Evolutionary conservation across 2,797 vertebrate genomes (phyloP), one percentile per base, ranked within the genome.

Genomic region (Diglossa cyanea): DNA sequence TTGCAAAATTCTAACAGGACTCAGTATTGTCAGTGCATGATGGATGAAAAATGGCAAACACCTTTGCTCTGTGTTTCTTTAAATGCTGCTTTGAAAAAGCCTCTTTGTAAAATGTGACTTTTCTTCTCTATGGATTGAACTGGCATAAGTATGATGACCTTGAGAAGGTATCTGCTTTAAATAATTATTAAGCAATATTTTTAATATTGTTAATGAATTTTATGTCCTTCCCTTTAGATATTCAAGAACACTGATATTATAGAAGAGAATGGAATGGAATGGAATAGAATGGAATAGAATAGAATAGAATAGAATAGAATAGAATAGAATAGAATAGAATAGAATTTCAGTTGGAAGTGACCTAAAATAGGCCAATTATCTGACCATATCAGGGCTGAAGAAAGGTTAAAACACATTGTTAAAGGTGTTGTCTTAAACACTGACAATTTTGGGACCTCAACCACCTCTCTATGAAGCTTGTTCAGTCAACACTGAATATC

Each of bases 371-470:
- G 5, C 5, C n/a, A 60, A 37, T 11, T 70, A 3, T 39, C 20
- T 78, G 45, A 61, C 4, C 11, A 33, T 0, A 37, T 37, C 10
- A 60, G 11, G 20, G 13, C 13, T 65, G 44, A 86, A 25, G 15
- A 73, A 60, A 76, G 24, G 4, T 35, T 63, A 20, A 58, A 86
- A 17, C 3, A 26, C 6, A 1, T 40, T 30, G 0, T n/a, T 35
- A 60, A 77, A 28, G 6, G 30, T 5, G 5, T 40, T 31, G 6
- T 30, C 9, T 88, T 44, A 75, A 85, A 30, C 2, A 7, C 4
- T 48, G 28, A 53, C 7, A 26, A 30, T 4, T 3, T 2, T 54
- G 6, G 7, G 16, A 23, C 3, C 19, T 44, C 2, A 1, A n/a
- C 5, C 4, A 17, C 16, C 11, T 48, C 26, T 57, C 25, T 28